These are phyloP conservation scores for Notocelia uddmanniana DNA, from an alignment of 2,888 invertebrate species.

Conservation along the genomic window DNA sequence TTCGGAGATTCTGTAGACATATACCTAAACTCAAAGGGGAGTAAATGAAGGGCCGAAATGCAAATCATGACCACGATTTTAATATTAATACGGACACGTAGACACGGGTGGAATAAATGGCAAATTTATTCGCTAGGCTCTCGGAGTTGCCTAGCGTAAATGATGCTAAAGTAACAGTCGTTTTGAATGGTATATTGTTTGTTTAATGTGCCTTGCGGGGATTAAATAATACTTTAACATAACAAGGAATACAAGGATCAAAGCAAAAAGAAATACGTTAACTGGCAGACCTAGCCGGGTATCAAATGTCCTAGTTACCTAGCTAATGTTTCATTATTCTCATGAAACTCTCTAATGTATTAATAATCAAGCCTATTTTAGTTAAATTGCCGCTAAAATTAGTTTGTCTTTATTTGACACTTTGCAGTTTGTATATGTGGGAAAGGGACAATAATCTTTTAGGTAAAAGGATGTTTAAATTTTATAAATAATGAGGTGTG, in stretches of 20 bases:
- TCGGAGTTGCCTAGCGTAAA: slow-evolving; percentile 22
- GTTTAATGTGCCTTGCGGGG: background rate
- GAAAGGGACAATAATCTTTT: too few species aligned
- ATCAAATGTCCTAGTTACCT: too few species aligned
- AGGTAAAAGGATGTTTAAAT: too few species aligned
- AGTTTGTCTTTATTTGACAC: too few species aligned
- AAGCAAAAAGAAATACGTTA: background rate
- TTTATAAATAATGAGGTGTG: too few species aligned
- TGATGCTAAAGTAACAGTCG: slow-evolving; percentile 20
- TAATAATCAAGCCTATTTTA: too few species aligned
- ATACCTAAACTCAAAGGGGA: slow-evolving; percentile 56
- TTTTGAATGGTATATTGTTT: slow-evolving; percentile 14
- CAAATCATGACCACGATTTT: slow-evolving; percentile 72
- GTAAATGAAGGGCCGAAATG: slow-evolving; percentile 68
- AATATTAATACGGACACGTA: slow-evolving; percentile 71
- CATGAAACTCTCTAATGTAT: too few species aligned
- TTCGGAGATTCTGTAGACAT: slow-evolving; percentile 67
- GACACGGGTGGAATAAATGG: slow-evolving; percentile 50
- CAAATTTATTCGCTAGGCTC: slow-evolving; percentile 33
- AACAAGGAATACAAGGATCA: background rate
- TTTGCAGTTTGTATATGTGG: too few species aligned
- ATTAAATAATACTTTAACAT: background rate
- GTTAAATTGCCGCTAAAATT: too few species aligned
- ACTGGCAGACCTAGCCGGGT: too few species aligned
- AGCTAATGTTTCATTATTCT: too few species aligned